Conservation (phyloP, 37 sponge, comb jelly and placozoan species). For the Hexactinellida sp. region DNA sequence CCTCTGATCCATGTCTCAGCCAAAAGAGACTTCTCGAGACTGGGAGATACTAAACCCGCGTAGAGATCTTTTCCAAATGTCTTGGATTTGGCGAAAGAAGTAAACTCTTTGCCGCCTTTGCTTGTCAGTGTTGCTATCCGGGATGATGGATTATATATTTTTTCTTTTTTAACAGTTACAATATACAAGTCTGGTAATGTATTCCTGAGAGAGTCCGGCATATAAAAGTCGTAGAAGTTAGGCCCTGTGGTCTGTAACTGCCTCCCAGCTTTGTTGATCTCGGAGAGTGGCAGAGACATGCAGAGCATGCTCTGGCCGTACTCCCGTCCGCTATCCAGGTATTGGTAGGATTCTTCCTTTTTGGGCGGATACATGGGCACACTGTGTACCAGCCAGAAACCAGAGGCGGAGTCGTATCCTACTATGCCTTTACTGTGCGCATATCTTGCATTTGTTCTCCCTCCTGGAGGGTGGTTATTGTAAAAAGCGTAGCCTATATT, state of each 20-base stretch:
- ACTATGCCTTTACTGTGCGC: background rate
- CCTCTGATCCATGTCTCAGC: background rate
- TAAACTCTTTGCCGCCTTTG: background rate
- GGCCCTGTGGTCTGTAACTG: background rate
- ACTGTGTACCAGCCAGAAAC: constrained; percentile 13
- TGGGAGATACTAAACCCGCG: background rate
- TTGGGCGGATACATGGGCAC: background rate
- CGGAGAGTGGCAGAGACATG: background rate
- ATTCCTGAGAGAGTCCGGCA: background rate
- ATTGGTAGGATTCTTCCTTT: background rate
- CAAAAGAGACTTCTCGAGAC: background rate
- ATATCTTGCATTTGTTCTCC: background rate
- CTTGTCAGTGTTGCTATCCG: background rate
- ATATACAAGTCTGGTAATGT: background rate
- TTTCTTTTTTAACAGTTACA: background rate
- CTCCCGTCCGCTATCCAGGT: background rate
- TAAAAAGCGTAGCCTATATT: background rate
- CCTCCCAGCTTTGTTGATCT: background rate
- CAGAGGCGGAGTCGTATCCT: background rate
- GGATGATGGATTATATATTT: background rate
- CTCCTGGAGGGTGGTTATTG: background rate
- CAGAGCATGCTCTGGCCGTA: constrained; percentile 8
- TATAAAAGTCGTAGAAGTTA: background rate
- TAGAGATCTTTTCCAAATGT: background rate
- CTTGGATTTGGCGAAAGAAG: background rate